phyloP scores from a whole-genome alignment of 1,140 invertebrate species.

The Plutomurus gul region DNA sequence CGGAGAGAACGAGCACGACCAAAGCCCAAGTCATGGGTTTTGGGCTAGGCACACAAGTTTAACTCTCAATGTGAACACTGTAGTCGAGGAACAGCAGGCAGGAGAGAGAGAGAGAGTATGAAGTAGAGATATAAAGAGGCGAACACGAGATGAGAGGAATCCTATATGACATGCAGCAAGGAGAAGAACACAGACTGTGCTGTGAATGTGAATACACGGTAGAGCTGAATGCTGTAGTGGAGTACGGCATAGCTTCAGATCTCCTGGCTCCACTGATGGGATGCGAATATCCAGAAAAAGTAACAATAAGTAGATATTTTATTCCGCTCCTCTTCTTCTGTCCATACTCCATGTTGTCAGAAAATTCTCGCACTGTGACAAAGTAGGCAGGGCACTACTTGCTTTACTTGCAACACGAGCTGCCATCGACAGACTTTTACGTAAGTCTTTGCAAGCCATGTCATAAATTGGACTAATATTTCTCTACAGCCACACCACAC shows the following conservation, averaged over 20 bases:
- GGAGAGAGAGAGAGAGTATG: no score
- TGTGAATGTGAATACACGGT: neutral
- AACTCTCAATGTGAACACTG: constrained; percentile 1
- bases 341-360: constrained; percentile 4
- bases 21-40: constrained; percentile 25
- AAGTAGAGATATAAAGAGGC: constrained; percentile 6
- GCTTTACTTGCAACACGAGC: no score
- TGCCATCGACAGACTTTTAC: no score
- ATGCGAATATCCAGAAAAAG: constrained; percentile 24
- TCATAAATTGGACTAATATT: no score
- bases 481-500: no score
- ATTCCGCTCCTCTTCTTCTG: constrained; percentile 21
- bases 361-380: constrained; percentile 12
- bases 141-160: constrained; percentile 20
- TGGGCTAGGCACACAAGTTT: constrained; percentile 10
- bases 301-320: constrained; percentile 30
- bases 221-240: neutral
- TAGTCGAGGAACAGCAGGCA: neutral
- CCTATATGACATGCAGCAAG: constrained; percentile 1
- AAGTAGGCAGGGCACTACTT: no score
- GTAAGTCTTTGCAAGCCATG: no score
- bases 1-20: neutral
- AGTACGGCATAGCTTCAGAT: constrained; percentile 14
- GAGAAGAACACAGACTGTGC: neutral
- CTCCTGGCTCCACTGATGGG: neutral